phyloP scores from a whole-genome alignment of 1,140 invertebrate species.

The Drosophila watanabei region DNA sequence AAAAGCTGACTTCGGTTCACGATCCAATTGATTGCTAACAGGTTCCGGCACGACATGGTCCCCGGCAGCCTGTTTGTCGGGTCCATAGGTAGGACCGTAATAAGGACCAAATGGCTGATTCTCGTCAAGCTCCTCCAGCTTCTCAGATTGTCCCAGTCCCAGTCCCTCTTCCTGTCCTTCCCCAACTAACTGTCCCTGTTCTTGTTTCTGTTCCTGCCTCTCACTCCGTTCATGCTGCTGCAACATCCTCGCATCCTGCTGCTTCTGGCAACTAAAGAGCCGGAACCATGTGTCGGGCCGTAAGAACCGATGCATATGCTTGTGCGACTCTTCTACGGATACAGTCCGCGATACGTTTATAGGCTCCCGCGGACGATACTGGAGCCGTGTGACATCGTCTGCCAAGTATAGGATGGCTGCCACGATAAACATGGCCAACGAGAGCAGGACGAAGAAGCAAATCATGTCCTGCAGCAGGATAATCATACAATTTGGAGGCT shows the following conservation, averaged over 20 bases:
- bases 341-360: neutral
- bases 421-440: slow-evolving; percentile 40
- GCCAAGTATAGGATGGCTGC: slow-evolving; percentile 35
- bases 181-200: too few relatives aligned
- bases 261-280: slow-evolving; percentile 18
- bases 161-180: neutral
- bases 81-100: neutral
- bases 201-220: neutral
- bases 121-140: neutral
- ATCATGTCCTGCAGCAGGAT: slow-evolving; percentile 47
- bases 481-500: neutral
- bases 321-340: neutral
- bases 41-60: neutral
- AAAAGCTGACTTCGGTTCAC: neutral
- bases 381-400: slow-evolving; percentile 18
- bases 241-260: neutral
- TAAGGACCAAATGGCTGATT: neutral
- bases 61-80: neutral
- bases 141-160: too few relatives aligned
- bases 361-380: neutral
- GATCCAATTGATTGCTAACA: neutral
- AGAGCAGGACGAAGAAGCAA: slow-evolving; percentile 46
- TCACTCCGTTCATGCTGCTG: neutral
- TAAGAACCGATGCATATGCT: neutral
- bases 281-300: slow-evolving; percentile 9